Evolutionary conservation across 2,797 vertebrate genomes (phyloP).

Genomic region (Hippoglossus hippoglossus): DNA sequence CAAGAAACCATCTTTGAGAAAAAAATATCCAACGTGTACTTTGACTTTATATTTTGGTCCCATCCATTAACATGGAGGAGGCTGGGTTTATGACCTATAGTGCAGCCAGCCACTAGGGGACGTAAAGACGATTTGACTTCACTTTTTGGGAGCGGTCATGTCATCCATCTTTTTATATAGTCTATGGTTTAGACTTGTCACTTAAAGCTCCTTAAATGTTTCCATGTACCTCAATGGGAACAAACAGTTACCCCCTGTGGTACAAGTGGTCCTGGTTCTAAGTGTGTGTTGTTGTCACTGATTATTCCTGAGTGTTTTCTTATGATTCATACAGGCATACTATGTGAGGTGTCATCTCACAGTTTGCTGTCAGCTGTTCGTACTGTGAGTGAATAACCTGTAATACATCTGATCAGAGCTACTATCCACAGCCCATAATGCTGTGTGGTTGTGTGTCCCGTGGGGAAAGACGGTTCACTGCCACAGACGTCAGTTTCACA

Average conservation of each 20-base stretch:
- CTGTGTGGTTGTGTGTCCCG: conserved; percentile 14
- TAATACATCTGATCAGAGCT: conserved; percentile 39
- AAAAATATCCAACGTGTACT: too few species aligned
- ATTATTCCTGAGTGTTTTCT: conserved; percentile 22
- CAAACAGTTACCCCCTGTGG: background rate
- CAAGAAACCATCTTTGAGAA: too few species aligned
- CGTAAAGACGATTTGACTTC: too few species aligned
- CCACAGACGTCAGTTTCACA: conserved; percentile 58
- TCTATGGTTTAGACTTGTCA: too few species aligned
- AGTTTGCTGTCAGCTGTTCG: conserved; percentile 9
- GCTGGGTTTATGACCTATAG: too few species aligned
- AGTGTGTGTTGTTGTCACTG: background rate
- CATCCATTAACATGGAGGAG: too few species aligned
- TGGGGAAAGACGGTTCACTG: conserved; percentile 38
- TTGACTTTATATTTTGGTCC: too few species aligned
- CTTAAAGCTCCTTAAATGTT: background rate
- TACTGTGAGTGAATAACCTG: conserved; percentile 13
- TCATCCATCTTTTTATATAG: too few species aligned
- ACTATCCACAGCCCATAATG: conserved; percentile 28
- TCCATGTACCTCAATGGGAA: background rate
- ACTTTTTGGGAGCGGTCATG: too few species aligned
- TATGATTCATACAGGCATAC: conserved; percentile 37
- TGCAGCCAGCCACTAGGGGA: too few species aligned
- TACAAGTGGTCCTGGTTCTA: background rate
- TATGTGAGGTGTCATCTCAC: conserved; percentile 35